phyloP scores from a whole-genome alignment of 1,140 invertebrate species.

The Bombus breviceps region DNA sequence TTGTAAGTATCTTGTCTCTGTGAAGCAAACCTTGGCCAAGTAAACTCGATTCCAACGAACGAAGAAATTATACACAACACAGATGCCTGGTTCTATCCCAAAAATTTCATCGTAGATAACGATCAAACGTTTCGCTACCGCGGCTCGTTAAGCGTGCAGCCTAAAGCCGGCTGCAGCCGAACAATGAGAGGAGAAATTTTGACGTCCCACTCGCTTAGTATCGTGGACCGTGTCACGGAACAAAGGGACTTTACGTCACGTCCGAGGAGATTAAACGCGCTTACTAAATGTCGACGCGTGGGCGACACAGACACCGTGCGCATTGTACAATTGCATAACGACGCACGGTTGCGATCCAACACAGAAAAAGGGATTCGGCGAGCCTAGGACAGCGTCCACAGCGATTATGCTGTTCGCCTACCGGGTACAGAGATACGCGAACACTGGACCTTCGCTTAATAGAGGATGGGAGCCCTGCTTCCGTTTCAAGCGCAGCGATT shows the following conservation, averaged over 20 bases:
- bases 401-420: constrained; percentile 22
- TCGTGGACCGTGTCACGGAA: constrained; percentile 42
- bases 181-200: constrained; percentile 44
- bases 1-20: too few relatives aligned
- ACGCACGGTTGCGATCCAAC: neutral
- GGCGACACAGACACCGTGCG: constrained; percentile 36
- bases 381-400: constrained; percentile 31
- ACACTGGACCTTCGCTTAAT: neutral
- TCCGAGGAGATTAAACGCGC: constrained; percentile 58
- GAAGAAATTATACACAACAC: too few relatives aligned
- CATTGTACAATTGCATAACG: constrained; percentile 59
- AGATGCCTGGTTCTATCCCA: neutral
- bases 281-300: constrained; percentile 63
- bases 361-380: constrained; percentile 20
- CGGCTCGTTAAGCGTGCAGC: neutral
- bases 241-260: constrained; percentile 64
- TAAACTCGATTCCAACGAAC: too few relatives aligned
- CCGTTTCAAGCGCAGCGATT: neutral
- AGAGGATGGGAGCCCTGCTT: neutral
- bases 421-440: neutral
- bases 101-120: neutral
- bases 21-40: too few relatives aligned
- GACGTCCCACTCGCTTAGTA: constrained; percentile 42
- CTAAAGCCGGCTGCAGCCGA: neutral
- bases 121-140: neutral